Evolutionary conservation across 2,113 vertebrate species (phyloP).

Genomic region (Pygathrix nemaeus): DNA sequence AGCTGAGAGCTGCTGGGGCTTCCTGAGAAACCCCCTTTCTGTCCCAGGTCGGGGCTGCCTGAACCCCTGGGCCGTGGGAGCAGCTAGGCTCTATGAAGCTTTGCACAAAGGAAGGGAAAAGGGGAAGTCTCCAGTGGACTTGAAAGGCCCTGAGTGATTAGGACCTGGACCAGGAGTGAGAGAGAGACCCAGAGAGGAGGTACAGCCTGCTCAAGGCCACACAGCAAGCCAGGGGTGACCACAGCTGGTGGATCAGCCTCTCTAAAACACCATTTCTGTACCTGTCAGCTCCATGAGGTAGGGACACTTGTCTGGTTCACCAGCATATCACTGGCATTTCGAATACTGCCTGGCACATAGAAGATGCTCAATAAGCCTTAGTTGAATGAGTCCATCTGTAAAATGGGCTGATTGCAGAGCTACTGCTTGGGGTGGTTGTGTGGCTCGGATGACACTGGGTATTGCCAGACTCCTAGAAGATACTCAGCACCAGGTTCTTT

Average conservation of each 20-base stretch:
- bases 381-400: background rate
- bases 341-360: background rate
- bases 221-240: background rate
- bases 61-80: background rate
- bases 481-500: background rate
- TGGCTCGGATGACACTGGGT: rapidly evolving
- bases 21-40: background rate
- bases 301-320: background rate
- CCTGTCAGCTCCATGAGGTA: background rate
- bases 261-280: rapidly evolving
- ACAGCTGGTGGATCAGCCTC: background rate
- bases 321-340: background rate
- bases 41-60: background rate
- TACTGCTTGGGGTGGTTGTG: too few relatives aligned
- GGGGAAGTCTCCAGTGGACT: background rate
- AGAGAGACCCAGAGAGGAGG: background rate
- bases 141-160: background rate
- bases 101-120: background rate
- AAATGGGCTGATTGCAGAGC: background rate
- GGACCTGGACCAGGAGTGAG: background rate
- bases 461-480: background rate
- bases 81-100: background rate
- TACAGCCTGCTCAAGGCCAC: background rate
- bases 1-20: background rate
- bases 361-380: background rate